A percentile compares a stretch with the other conserved stretches of the same genome.
These are phyloP conservation scores for Sphaerophoria rueppellii DNA, from an alignment of 2,888 invertebrate species.

Conservation along the genomic window DNA sequence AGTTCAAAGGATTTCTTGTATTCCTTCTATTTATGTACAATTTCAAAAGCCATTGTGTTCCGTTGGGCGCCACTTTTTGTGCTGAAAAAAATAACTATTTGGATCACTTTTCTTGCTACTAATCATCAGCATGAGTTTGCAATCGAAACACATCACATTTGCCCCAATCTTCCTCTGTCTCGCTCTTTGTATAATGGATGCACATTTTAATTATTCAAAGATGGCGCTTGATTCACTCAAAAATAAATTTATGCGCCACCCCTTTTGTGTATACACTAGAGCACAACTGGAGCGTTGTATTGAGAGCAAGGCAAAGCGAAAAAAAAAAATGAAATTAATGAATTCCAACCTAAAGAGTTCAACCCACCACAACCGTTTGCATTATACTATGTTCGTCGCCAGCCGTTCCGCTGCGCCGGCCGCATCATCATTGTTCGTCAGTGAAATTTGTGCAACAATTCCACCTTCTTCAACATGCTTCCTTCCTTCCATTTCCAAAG, in stretches of 20 bases:
- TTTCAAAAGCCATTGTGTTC: not conserved
- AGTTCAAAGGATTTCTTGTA: too few relatives aligned
- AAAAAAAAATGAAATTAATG: slow-evolving; percentile 31
- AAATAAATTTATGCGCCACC: slow-evolving; percentile 70
- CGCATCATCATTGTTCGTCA: slow-evolving; percentile 18
- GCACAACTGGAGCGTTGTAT: slow-evolving; percentile 17
- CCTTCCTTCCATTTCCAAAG: not conserved
- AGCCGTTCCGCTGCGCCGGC: not conserved
- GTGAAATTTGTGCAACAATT: slow-evolving; percentile 3
- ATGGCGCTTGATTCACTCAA: slow-evolving; percentile 71
- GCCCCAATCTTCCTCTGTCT: slow-evolving; percentile 13
- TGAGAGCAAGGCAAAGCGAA: not conserved
- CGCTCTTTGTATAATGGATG: slow-evolving; percentile 41
- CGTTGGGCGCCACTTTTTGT: not conserved
- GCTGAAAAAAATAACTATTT: not conserved
- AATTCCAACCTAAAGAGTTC: slow-evolving; percentile 54
- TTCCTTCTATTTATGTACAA: too few relatives aligned
- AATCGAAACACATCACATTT: not conserved
- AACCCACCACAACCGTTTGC: slow-evolving; percentile 41
- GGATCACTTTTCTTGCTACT: not conserved
- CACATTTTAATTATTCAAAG: slow-evolving; percentile 68
- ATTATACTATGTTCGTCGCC: too few relatives aligned
- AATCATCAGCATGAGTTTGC: slow-evolving; percentile 7
- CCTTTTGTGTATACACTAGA: slow-evolving; percentile 48
- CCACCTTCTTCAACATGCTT: slow-evolving; percentile 25